A percentile compares a stretch with the other conserved stretches of the same genome.
Evolutionary conservation across 2,113 vertebrate species (phyloP).

Genomic region (Triplophysa siluroides): DNA sequence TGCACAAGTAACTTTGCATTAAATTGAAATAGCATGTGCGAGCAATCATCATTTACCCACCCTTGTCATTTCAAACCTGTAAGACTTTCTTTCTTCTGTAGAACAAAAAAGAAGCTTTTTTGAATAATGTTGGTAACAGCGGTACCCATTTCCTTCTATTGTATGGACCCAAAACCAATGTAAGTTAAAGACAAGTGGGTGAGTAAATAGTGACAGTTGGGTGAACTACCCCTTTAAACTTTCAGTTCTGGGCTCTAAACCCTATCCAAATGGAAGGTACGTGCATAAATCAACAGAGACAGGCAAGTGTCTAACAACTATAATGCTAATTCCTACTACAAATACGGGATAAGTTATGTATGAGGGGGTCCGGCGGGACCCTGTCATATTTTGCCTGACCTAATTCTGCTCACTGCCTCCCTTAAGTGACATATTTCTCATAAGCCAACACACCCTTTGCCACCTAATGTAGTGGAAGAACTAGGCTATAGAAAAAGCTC

Average conservation of each 20-base stretch:
- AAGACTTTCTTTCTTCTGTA: too few relatives aligned
- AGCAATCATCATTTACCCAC: background rate
- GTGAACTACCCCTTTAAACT: too few relatives aligned
- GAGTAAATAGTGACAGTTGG: too few relatives aligned
- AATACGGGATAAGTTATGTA: constrained; percentile 70
- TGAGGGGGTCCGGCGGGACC: constrained; percentile 57
- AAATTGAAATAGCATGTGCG: background rate
- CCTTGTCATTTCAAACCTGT: too few relatives aligned
- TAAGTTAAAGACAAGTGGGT: too few relatives aligned
- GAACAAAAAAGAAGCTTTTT: too few relatives aligned
- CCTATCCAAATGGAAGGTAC: background rate
- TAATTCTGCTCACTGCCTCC: constrained; percentile 70
- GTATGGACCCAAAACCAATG: too few relatives aligned
- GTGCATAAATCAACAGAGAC: constrained; percentile 72
- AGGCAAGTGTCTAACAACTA: constrained; percentile 73
- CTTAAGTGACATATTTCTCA: constrained; percentile 62
- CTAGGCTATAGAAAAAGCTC: constrained; percentile 25
- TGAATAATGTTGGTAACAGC: too few relatives aligned
- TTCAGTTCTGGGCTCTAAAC: background rate
- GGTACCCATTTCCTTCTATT: too few relatives aligned
- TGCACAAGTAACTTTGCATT: background rate
- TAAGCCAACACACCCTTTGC: constrained; percentile 34
- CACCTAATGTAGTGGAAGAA: constrained; percentile 53
- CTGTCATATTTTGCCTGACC: constrained; percentile 69
- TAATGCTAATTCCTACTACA: constrained; percentile 71